Conservation (phyloP, 2,888 invertebrate species). For the Auanema sp. region DNA sequence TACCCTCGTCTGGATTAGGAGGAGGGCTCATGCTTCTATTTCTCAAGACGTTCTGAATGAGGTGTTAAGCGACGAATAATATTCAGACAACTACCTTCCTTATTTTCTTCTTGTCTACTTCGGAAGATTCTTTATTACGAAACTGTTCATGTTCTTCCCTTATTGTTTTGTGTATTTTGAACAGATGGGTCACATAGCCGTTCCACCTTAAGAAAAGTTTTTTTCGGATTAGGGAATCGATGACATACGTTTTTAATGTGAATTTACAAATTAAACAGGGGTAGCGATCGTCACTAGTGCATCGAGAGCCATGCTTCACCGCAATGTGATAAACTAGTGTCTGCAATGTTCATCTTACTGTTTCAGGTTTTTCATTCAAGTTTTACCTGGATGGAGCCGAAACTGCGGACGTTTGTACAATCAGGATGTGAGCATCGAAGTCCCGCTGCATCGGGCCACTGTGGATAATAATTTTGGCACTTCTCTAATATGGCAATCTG, state of each 20-base stretch:
- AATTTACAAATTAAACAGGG: constrained; percentile 13
- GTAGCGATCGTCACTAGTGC: neutral
- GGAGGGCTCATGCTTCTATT: neutral
- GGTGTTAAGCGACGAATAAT: neutral
- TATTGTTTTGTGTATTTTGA: constrained; percentile 3
- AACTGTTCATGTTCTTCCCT: constrained; percentile 9
- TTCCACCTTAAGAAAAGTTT: constrained; percentile 9
- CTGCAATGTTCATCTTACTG: neutral
- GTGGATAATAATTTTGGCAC: neutral
- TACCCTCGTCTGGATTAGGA: neutral
- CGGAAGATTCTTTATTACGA: neutral
- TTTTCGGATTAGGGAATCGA: neutral
- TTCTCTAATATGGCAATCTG: constrained; percentile 11
- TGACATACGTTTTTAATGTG: constrained; percentile 5
- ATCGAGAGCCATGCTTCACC: constrained; percentile 7
- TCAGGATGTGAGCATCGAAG: constrained; percentile 1
- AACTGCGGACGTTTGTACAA: constrained; percentile 7
- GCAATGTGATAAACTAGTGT: constrained; percentile 14
- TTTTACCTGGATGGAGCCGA: neutral
- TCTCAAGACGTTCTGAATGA: neutral
- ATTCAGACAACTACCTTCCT: neutral
- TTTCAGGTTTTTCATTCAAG: neutral
- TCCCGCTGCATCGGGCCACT: neutral
- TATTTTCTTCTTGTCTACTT: neutral
- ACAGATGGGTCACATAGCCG: constrained; percentile 7